phyloP scores from a whole-genome alignment of 2,797 vertebrate genomes.

The Enteromius fasciolatus region DNA sequence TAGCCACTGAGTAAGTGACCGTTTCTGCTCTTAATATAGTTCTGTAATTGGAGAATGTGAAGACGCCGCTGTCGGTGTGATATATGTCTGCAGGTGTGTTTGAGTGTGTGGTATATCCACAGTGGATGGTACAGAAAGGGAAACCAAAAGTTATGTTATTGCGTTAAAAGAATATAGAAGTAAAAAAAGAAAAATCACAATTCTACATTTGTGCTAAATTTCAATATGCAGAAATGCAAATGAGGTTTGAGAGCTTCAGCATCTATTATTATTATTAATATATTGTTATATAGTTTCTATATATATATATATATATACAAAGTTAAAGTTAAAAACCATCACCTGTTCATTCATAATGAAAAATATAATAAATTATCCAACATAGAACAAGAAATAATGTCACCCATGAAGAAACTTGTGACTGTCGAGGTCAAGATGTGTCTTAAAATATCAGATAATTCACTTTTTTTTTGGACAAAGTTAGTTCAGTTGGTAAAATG shows the following conservation, averaged over 20 bases:
- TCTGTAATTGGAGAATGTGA: slow-evolving; percentile 35
- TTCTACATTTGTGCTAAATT: neutral
- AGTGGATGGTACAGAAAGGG: neutral
- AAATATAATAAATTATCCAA: neutral
- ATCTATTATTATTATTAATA: no score
- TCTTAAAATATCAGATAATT: neutral
- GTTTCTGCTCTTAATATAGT: slow-evolving; percentile 38
- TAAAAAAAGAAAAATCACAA: neutral
- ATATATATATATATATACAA: no score
- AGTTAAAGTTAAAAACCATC: neutral
- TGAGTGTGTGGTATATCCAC: neutral
- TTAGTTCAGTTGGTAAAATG: neutral
- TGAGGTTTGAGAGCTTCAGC: no score
- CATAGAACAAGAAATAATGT: neutral
- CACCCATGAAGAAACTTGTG: neutral
- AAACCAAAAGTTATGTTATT: neutral
- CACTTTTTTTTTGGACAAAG: neutral
- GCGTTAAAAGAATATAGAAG: neutral
- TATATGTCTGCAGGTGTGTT: slow-evolving; percentile 24
- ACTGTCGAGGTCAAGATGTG: neutral
- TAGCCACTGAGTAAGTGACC: slow-evolving; percentile 1
- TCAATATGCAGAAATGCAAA: neutral
- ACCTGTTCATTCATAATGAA: neutral
- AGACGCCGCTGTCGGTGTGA: slow-evolving; percentile 9
- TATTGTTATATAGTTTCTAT: no score